Conservation (phyloP, 92 coral and sea anemone genomes). For the Pocillopora grandis region DNA sequence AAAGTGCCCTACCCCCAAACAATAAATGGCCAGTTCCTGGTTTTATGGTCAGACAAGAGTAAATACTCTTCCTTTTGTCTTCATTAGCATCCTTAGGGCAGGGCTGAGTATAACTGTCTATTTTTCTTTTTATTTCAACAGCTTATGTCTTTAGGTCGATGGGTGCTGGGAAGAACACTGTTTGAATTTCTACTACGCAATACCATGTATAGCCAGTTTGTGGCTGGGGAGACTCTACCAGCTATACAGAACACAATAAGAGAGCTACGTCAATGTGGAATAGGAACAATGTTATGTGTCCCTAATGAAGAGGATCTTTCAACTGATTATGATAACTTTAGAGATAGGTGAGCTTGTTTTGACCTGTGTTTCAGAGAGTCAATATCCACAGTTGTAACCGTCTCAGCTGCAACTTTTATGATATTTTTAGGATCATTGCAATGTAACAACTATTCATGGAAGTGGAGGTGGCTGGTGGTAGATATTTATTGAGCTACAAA, state of each 20-base stretch:
- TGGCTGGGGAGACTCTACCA: constrained; percentile 81
- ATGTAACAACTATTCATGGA: too few relatives aligned
- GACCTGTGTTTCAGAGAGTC: background rate
- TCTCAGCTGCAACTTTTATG: too few relatives aligned
- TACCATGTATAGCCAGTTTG: constrained; percentile 94
- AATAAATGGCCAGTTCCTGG: too few relatives aligned
- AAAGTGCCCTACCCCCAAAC: too few relatives aligned
- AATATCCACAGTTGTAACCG: too few relatives aligned
- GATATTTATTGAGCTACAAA: too few relatives aligned
- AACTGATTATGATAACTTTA: constrained; percentile 48
- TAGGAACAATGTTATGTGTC: constrained; percentile 78
- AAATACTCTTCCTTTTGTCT: background rate
- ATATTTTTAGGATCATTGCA: too few relatives aligned
- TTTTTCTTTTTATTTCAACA: constrained; percentile 21
- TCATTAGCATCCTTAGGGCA: background rate
- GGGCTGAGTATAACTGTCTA: background rate
- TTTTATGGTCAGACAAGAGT: too few relatives aligned
- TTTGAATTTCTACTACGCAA: constrained; percentile 68
- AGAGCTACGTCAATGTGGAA: constrained; percentile 55
- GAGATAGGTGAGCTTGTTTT: constrained; percentile 45
- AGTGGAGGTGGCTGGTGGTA: too few relatives aligned
- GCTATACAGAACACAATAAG: constrained; percentile 61
- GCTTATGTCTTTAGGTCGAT: constrained; percentile 69
- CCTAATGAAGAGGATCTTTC: constrained; percentile 88
- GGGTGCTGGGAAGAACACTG: constrained; percentile 64